Evolutionary conservation across 1,140 invertebrate species (phyloP).

Genomic region (Drosophila navojoa): DNA sequence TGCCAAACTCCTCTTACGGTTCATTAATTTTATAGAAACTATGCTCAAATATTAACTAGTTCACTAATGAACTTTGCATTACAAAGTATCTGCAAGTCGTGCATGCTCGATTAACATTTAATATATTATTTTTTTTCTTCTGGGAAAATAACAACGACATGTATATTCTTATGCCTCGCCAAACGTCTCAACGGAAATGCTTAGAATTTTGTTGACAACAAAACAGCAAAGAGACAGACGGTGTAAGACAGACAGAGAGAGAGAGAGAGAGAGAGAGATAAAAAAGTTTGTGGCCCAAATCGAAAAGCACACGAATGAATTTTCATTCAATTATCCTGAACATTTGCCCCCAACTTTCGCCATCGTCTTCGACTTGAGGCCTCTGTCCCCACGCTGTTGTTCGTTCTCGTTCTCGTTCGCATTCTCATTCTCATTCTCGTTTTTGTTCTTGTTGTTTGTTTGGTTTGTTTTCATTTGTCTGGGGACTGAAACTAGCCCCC

Average conservation of each 20-base stretch:
- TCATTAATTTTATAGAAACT: not conserved
- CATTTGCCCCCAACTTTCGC: slow-evolving; percentile 45
- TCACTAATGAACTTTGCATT: too few species aligned
- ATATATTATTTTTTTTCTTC: slow-evolving; percentile 6
- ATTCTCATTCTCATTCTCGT: slow-evolving; percentile 3
- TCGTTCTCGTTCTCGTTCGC: not conserved
- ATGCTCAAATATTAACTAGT: too few species aligned
- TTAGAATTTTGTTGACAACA: slow-evolving; percentile 55
- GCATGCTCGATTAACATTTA: not conserved
- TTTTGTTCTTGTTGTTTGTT: slow-evolving; percentile 39
- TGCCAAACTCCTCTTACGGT: too few species aligned
- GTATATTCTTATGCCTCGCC: slow-evolving; percentile 68
- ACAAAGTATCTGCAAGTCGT: not conserved
- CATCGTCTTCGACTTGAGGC: not conserved
- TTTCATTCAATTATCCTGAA: slow-evolving; percentile 81
- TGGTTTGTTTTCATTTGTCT: slow-evolving; percentile 64
- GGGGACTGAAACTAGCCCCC: slow-evolving; percentile 76
- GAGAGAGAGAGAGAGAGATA: slow-evolving; percentile 3
- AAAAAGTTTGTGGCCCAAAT: slow-evolving; percentile 62
- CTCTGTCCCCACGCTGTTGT: not conserved
- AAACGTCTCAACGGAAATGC: slow-evolving; percentile 33
- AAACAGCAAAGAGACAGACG: not conserved
- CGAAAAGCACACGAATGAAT: slow-evolving; percentile 81
- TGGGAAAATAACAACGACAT: slow-evolving; percentile 69
- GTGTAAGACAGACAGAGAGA: not conserved